Conservation (phyloP, 1,140 invertebrate species). For the Drosophila navojoa region DNA sequence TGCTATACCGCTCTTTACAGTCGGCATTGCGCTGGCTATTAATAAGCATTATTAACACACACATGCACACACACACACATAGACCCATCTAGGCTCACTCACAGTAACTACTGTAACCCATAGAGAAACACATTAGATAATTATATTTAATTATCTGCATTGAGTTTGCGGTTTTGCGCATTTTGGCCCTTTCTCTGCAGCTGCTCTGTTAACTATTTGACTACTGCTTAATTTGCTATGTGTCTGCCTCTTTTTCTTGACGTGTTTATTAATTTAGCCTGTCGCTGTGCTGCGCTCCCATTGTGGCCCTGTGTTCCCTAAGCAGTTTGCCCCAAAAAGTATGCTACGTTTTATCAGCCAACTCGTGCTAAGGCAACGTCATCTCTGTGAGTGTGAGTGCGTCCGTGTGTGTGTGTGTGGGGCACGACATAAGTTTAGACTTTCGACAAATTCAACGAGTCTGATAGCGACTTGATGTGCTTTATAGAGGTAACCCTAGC, state of each 20-base stretch:
- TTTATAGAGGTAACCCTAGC: neutral
- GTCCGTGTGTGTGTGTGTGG: neutral
- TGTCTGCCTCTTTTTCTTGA: conserved; percentile 9
- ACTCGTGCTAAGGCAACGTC: conserved; percentile 19
- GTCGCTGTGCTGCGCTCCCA: conserved; percentile 30
- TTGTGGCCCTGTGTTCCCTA: conserved; percentile 18
- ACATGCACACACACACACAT: neutral
- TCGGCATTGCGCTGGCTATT: conserved; percentile 13
- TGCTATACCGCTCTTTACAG: neutral
- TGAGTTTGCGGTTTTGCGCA: conserved; percentile 61
- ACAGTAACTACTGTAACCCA: conserved; percentile 18
- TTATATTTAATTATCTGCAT: conserved; percentile 81
- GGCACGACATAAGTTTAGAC: conserved; percentile 5
- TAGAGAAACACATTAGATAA: conserved; percentile 70
- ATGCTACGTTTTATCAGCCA: conserved; percentile 56
- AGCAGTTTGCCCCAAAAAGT: conserved; percentile 48
- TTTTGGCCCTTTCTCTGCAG: conserved; percentile 14
- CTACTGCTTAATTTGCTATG: conserved; percentile 1
- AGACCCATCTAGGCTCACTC: conserved; percentile 17
- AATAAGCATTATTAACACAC: conserved; percentile 51
- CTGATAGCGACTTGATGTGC: conserved; percentile 9
- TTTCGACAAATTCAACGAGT: conserved; percentile 35
- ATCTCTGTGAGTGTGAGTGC: neutral
- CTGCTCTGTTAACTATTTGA: conserved; percentile 1
- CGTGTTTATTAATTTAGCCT: conserved; percentile 67